Conservation (phyloP, 2,888 invertebrate species). For the Nephrotoma guestfalica region DNA sequence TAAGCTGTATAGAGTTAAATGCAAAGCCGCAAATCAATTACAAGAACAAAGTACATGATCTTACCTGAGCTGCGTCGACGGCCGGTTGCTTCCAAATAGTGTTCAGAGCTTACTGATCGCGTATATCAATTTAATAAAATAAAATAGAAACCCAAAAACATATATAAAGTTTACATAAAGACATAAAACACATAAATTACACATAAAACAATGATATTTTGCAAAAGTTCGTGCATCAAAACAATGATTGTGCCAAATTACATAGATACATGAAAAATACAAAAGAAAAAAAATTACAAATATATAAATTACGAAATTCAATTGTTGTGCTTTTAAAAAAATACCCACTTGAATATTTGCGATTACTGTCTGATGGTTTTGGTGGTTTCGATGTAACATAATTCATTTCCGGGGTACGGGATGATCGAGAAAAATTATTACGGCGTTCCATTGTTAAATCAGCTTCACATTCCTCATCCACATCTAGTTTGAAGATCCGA, state of each 20-base stretch:
- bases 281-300: constrained; percentile 7
- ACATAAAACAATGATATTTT: neutral
- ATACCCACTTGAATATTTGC: constrained; percentile 15
- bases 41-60: constrained; percentile 10
- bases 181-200: constrained; percentile 10
- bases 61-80: constrained; percentile 31
- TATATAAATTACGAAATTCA: constrained; percentile 1
- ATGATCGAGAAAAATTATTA: constrained; percentile 10
- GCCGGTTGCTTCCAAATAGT: constrained; percentile 31
- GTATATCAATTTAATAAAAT: constrained; percentile 1
- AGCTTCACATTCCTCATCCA: constrained; percentile 14
- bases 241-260: neutral
- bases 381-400: neutral
- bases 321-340: neutral
- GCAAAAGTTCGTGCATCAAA: neutral
- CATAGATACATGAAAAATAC: neutral
- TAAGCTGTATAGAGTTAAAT: neutral
- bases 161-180: neutral
- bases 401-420: constrained; percentile 12
- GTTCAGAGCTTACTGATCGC: constrained; percentile 20
- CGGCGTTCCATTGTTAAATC: constrained; percentile 12
- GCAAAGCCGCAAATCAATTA: neutral
- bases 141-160: neutral
- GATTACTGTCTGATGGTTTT: constrained; percentile 10
- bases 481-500: constrained; percentile 10